Percentiles rank a stretch among this genome's conserved stretches.
These are phyloP conservation scores for Gorsachius goisagi DNA, from an alignment of 2,113 vertebrate species.

Conservation along the genomic window DNA sequence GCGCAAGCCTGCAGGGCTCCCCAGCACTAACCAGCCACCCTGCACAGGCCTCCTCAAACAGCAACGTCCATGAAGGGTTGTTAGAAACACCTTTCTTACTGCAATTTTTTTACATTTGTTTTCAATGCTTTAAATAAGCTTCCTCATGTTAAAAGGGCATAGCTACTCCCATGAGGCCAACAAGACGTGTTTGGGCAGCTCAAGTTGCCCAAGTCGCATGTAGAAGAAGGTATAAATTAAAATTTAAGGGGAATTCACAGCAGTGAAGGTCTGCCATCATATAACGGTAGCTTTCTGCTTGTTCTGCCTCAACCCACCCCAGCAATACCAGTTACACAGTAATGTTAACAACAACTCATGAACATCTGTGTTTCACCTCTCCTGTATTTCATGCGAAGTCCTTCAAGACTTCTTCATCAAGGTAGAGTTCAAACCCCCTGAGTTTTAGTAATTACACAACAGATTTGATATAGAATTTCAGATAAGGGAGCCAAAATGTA, in stretches of 20 bases:
- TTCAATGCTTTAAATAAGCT: not conserved
- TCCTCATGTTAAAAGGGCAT: not conserved
- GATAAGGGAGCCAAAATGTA: not conserved
- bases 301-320: not conserved
- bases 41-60: not conserved
- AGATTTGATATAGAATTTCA: not conserved
- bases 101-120: not conserved
- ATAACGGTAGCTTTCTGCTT: fast-evolving
- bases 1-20: not conserved
- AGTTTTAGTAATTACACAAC: not conserved
- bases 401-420: not conserved
- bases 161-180: not conserved
- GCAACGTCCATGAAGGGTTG: fast-evolving
- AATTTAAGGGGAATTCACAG: not conserved
- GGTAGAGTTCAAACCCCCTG: fast-evolving
- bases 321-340: not conserved
- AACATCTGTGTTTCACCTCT: not conserved
- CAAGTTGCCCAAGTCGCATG: fast-evolving
- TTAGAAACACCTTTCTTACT: not conserved
- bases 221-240: not conserved
- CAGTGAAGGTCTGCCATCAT: not conserved
- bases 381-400: not conserved
- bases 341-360: fast-evolving
- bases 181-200: not conserved
- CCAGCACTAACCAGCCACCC: not conserved